phyloP scores from a whole-genome alignment of 1,140 invertebrate genomes.

The Diprion similis region DNA sequence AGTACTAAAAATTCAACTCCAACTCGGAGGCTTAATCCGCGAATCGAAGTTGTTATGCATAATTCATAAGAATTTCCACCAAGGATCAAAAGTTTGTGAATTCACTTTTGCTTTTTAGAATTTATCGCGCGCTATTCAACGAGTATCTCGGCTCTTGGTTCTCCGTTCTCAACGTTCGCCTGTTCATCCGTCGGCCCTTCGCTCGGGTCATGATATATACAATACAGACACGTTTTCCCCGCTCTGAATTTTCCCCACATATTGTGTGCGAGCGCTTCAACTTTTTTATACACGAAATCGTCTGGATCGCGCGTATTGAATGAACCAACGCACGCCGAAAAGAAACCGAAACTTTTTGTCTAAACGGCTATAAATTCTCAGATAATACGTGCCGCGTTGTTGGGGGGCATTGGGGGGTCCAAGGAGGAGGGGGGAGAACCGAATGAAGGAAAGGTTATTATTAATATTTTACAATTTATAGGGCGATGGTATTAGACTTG shows the following conservation, averaged over 20 bases:
- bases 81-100: conserved; percentile 13
- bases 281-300: conserved; percentile 18
- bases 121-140: conserved; percentile 9
- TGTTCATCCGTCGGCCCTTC: not conserved
- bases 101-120: conserved; percentile 11
- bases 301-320: conserved; percentile 28
- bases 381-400: conserved; percentile 29
- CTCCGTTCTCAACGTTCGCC: not conserved
- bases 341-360: conserved; percentile 36
- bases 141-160: not conserved
- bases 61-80: conserved; percentile 44
- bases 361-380: conserved; percentile 44
- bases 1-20: not conserved
- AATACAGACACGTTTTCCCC: conserved; percentile 5
- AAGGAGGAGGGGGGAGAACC: not conserved
- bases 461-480: conserved; percentile 44
- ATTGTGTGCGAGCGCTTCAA: not conserved
- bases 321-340: conserved; percentile 23
- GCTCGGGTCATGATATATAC: not conserved
- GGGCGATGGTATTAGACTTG: conserved; percentile 30
- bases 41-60: conserved; percentile 62
- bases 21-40: conserved; percentile 49
- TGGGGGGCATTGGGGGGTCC: conserved; percentile 4
- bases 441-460: conserved; percentile 30
- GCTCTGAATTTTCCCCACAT: not conserved